phyloP scores from a whole-genome alignment of 2,888 invertebrate genomes.

The Nomada hirtipes region DNA sequence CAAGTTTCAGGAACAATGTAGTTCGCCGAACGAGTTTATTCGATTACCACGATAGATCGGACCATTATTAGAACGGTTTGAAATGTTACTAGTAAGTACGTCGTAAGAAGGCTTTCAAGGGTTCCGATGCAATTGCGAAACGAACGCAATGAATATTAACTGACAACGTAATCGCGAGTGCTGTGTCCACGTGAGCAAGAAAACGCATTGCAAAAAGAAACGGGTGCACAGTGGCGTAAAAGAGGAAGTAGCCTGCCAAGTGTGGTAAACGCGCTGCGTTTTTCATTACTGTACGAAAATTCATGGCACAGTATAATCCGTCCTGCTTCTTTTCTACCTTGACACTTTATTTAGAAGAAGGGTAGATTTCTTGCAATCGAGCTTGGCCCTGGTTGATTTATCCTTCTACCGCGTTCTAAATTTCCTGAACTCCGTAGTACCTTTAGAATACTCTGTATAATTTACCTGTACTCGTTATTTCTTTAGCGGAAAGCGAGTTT shows the following conservation, averaged over 20 bases:
- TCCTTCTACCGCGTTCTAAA: neutral
- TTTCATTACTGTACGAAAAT: constrained; percentile 66
- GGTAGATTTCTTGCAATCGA: neutral
- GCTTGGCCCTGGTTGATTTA: neutral
- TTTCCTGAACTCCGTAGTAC: constrained; percentile 8
- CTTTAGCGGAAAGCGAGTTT: neutral
- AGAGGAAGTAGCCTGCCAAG: neutral
- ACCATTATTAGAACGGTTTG: neutral
- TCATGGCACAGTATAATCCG: constrained; percentile 68
- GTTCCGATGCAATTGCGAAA: neutral
- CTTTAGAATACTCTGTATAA: constrained; percentile 4
- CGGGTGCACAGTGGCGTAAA: neutral
- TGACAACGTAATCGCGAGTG: neutral
- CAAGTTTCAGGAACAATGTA: neutral
- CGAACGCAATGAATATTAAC: neutral
- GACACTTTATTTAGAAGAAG: neutral
- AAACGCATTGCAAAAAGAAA: neutral
- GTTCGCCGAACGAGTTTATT: neutral
- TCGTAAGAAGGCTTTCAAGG: neutral
- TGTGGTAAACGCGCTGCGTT: neutral
- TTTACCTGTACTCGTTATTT: neutral
- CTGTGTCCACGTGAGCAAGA: constrained; percentile 32
- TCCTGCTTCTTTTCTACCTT: neutral
- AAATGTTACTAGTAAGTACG: neutral
- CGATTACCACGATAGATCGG: neutral